Evolutionary conservation across 2,113 vertebrate genomes (phyloP).

Genomic region (Glareola pratincola): DNA sequence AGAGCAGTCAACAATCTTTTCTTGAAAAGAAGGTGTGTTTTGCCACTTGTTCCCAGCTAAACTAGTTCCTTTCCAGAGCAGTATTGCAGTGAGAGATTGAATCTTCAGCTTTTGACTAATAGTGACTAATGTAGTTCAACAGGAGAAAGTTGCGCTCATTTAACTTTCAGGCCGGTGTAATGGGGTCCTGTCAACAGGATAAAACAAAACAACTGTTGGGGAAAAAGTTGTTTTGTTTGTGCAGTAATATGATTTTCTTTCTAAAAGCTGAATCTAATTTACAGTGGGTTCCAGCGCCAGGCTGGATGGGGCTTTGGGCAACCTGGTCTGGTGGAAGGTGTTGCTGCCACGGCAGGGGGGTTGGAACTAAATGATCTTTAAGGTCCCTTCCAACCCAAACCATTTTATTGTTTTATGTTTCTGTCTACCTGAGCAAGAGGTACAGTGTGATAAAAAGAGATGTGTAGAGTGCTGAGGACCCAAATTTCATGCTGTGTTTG

Average conservation of each 20-base stretch:
- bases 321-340: not conserved
- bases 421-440: not conserved
- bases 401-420: not conserved
- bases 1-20: not conserved
- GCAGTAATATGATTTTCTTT: no score
- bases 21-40: not conserved
- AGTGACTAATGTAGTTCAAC: not conserved
- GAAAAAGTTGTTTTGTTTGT: no score
- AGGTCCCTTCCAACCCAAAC: not conserved
- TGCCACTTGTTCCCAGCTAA: not conserved
- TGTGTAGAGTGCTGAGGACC: not conserved
- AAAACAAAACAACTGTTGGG: not conserved
- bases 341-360: not conserved
- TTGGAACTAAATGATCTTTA: not conserved
- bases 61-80: not conserved
- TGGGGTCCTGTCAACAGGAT: not conserved
- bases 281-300: not conserved
- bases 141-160: not conserved
- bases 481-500: not conserved
- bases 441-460: not conserved
- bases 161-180: not conserved
- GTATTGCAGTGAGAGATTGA: not conserved
- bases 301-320: not conserved
- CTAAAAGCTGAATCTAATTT: no score
- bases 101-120: not conserved